phyloP scores from a whole-genome alignment of 2,113 vertebrate genomes.

The Chlorodrepanis virens region DNA sequence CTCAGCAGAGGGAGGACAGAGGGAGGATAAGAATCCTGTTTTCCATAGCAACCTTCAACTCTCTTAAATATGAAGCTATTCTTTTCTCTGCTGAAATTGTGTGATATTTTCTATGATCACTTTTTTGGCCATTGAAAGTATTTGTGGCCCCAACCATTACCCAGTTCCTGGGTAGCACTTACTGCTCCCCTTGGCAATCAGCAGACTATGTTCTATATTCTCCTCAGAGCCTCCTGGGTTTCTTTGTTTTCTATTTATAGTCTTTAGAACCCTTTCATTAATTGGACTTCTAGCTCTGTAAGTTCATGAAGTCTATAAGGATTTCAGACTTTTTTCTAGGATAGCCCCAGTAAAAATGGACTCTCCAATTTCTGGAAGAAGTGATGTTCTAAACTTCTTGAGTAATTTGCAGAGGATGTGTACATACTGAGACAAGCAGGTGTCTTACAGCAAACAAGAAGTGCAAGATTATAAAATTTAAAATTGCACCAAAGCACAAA shows the following conservation, averaged over 20 bases:
- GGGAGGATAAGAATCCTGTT: neutral
- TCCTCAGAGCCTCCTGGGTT: neutral
- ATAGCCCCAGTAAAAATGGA: neutral
- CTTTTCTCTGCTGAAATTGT: neutral
- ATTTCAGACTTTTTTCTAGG: neutral
- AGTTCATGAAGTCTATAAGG: neutral
- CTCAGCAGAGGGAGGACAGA: neutral
- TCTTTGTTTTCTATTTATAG: neutral
- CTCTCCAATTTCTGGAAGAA: neutral
- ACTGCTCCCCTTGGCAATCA: neutral
- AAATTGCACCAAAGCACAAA: neutral
- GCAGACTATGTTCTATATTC: neutral
- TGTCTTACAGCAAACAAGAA: neutral
- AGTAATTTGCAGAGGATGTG: neutral
- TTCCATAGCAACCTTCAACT: slow-evolving; percentile 19
- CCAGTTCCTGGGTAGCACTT: neutral
- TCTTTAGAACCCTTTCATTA: neutral
- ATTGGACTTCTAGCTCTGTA: neutral
- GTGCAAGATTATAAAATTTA: neutral
- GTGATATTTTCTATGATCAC: neutral
- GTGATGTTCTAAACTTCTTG: neutral
- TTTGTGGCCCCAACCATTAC: neutral
- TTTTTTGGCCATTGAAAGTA: neutral
- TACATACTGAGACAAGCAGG: neutral
- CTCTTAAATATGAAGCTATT: neutral